These are phyloP conservation scores for Platysteira castanea DNA, from an alignment of 2,113 vertebrate species.

Conservation along the genomic window DNA sequence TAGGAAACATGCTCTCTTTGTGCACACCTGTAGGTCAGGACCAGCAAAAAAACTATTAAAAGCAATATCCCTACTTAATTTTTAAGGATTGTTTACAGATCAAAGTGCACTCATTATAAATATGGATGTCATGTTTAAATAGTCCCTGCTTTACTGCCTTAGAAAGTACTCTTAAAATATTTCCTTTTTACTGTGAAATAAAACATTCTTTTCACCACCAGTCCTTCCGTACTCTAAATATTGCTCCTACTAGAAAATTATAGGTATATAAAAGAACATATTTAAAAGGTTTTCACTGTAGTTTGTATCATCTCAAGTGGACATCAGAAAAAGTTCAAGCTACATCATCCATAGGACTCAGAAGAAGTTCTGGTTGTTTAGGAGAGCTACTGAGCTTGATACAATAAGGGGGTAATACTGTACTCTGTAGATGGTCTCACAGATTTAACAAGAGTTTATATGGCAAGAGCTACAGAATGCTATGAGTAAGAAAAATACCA, in stretches of 20 bases:
- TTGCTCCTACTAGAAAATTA: neutral
- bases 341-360: neutral
- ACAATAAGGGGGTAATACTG: neutral
- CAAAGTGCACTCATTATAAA: slow-evolving; percentile 34
- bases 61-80: slow-evolving; percentile 5
- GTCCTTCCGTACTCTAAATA: neutral
- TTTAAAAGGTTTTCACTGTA: neutral
- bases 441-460: neutral
- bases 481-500: neutral
- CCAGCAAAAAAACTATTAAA: neutral
- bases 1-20: neutral
- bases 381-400: neutral
- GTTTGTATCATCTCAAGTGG: neutral
- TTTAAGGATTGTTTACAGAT: slow-evolving; percentile 50
- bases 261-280: neutral
- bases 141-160: neutral
- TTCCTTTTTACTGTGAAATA: slow-evolving; percentile 13
- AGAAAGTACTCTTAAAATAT: neutral
- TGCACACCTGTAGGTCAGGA: slow-evolving; percentile 33
- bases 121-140: slow-evolving; percentile 8
- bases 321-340: neutral
- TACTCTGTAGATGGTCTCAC: neutral
- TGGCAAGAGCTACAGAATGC: neutral
- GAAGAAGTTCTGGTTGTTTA: neutral
- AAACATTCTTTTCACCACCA: neutral